Evolutionary conservation across 1,140 invertebrate species (phyloP).

Genomic region (Drosophila nasuta): DNA sequence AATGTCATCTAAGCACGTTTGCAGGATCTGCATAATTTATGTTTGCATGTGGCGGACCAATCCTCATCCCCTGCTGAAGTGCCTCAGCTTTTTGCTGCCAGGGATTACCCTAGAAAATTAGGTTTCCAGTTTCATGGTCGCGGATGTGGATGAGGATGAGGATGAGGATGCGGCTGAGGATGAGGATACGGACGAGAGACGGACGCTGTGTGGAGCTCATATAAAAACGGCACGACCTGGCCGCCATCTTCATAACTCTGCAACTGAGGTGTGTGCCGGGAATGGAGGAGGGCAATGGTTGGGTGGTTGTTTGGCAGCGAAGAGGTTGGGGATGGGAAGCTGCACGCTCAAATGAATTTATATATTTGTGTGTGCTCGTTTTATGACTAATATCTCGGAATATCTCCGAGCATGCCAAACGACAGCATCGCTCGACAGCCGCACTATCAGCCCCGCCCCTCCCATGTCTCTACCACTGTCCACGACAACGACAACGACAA

Average conservation of each 20-base stretch:
- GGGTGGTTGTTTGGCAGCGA: not conserved
- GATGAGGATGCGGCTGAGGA: not conserved
- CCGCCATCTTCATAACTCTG: slow-evolving; percentile 75
- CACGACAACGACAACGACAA: slow-evolving; percentile 14
- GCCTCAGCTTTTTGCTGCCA: slow-evolving; percentile 48
- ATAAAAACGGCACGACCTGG: slow-evolving; percentile 79
- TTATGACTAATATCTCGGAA: slow-evolving; percentile 83
- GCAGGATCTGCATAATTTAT: slow-evolving; percentile 84
- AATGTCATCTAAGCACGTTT: slow-evolving; percentile 84
- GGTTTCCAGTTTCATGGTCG: slow-evolving; percentile 76
- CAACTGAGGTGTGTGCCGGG: slow-evolving; percentile 21
- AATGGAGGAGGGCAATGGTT: not conserved
- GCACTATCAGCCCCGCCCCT: slow-evolving; percentile 57
- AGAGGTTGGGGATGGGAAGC: slow-evolving; percentile 2
- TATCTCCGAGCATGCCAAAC: slow-evolving; percentile 62
- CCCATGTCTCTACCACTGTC: slow-evolving; percentile 2
- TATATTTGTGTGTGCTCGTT: slow-evolving; percentile 73
- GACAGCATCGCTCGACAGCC: slow-evolving; percentile 48
- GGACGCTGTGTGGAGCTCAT: slow-evolving; percentile 64
- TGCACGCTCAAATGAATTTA: slow-evolving; percentile 79
- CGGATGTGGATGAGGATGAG: slow-evolving; percentile 12
- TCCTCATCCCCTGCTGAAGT: slow-evolving; percentile 11
- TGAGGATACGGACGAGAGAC: not conserved
- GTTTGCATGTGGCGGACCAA: slow-evolving; percentile 62
- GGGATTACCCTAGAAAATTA: slow-evolving; percentile 84